Evolutionary conservation across 2,113 vertebrate species (phyloP).

Genomic region (Aepyceros melampus): DNA sequence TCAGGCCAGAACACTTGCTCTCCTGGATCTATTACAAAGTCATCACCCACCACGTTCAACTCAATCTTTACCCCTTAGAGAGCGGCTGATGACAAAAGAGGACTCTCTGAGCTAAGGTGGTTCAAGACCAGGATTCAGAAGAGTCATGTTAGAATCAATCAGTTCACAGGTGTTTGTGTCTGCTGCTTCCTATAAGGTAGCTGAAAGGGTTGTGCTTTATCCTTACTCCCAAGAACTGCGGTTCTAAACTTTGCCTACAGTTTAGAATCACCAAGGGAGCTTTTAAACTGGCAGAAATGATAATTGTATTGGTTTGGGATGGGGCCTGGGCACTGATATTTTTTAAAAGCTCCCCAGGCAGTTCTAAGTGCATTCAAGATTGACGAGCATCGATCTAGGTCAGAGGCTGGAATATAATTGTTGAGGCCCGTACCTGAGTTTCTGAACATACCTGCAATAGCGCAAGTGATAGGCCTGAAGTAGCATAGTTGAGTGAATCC

Average conservation of each 20-base stretch:
- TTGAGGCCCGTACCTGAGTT: not conserved
- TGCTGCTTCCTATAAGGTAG: not conserved
- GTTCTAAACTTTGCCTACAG: not conserved
- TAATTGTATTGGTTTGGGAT: not conserved
- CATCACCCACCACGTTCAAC: not conserved
- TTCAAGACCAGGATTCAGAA: not conserved
- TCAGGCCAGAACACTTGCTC: not conserved
- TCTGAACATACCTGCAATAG: not conserved
- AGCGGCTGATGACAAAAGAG: not conserved
- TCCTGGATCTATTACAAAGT: not conserved
- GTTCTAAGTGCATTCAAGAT: slow-evolving; percentile 23
- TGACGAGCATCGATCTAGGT: not conserved
- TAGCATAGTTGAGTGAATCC: not conserved
- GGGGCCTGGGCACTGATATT: not conserved
- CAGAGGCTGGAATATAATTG: not conserved
- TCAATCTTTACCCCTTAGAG: not conserved
- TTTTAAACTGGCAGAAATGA: not conserved
- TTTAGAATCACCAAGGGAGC: not conserved
- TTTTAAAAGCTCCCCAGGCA: slow-evolving; percentile 24
- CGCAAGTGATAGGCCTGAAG: not conserved
- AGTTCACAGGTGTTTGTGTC: not conserved
- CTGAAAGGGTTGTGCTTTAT: not conserved
- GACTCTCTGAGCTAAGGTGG: not conserved
- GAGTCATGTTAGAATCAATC: not conserved
- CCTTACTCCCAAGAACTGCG: not conserved